Percentiles rank a stretch among this genome's conserved stretches.
These are phyloP conservation scores for Donacobius atricapilla DNA, from an alignment of 2,113 vertebrate species.

Conservation along the genomic window DNA sequence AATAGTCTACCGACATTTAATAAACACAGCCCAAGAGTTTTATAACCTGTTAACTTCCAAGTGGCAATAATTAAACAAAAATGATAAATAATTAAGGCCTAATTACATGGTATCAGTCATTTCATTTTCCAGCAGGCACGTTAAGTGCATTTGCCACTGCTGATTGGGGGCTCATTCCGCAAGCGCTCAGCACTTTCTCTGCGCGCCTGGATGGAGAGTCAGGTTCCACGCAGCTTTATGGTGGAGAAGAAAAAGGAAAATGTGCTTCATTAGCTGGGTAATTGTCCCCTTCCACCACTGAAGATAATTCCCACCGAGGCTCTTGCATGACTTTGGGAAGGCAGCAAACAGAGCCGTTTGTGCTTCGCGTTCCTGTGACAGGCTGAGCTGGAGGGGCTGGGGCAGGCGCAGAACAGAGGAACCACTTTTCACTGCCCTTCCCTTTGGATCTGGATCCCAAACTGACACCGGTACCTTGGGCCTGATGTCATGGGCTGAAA, in stretches of 20 bases:
- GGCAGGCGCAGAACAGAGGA: neutral
- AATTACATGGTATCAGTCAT: conserved; percentile 78
- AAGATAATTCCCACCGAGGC: conserved; percentile 38
- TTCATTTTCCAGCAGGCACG: conserved; percentile 67
- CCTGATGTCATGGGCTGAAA: neutral
- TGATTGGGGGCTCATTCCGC: conserved; percentile 18
- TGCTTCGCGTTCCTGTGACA: neutral
- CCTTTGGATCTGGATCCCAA: neutral
- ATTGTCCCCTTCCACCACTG: conserved; percentile 56
- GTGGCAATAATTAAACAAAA: conserved; percentile 81
- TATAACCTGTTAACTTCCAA: conserved; percentile 79
- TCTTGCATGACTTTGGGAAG: conserved; percentile 38
- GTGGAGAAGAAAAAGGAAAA: conserved; percentile 44
- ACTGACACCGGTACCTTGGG: neutral
- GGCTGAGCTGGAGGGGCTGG: neutral
- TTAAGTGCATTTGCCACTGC: conserved; percentile 59
- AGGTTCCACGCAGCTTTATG: conserved; percentile 44
- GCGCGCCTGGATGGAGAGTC: neutral
- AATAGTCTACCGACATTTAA: conserved; percentile 74
- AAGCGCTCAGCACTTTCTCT: neutral
- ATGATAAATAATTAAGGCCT: conserved; percentile 83
- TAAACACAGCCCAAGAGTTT: conserved; percentile 79
- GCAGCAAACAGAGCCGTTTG: neutral
- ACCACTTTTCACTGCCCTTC: neutral
- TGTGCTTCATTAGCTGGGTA: conserved; percentile 62